phyloP scores from a whole-genome alignment of 2,888 invertebrate genomes.

The Conus canariensis region DNA sequence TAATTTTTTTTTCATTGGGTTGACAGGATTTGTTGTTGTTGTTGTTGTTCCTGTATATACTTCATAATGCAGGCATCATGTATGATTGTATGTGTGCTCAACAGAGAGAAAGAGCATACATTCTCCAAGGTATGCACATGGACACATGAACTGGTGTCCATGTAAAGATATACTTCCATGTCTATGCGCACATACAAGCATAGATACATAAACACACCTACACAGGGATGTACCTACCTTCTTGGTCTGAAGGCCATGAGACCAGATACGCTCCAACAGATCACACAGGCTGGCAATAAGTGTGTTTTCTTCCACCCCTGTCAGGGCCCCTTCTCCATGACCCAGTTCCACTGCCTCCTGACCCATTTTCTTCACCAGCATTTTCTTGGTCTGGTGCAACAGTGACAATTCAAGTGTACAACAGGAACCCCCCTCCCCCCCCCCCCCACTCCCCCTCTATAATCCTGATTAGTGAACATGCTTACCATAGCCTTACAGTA shows the following conservation, averaged over 20 bases:
- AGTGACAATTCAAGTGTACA: not conserved
- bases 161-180: no score
- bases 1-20: no score
- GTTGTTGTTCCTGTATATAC: no score
- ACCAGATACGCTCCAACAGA: slow-evolving; percentile 97
- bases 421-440: not conserved
- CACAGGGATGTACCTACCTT: slow-evolving; percentile 80
- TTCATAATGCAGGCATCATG: no score
- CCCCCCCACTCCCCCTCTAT: not conserved
- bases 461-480: not conserved
- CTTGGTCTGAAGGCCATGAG: slow-evolving; percentile 96
- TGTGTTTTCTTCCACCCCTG: slow-evolving; percentile 94
- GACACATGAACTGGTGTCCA: no score
- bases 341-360: slow-evolving; percentile 95
- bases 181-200: no score
- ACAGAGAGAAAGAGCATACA: no score
- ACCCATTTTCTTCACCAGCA: slow-evolving; percentile 99
- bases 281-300: slow-evolving; percentile 98
- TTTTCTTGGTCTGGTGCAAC: slow-evolving; percentile 91
- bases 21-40: no score
- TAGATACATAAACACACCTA: no score
- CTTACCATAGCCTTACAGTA: not conserved
- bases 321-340: slow-evolving; percentile 85
- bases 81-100: no score
- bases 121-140: no score